Evolutionary conservation across 2,113 vertebrate genomes (phyloP), one percentile per base, ranked within the genome.

Genomic region (Etheostoma spectabile): DNA sequence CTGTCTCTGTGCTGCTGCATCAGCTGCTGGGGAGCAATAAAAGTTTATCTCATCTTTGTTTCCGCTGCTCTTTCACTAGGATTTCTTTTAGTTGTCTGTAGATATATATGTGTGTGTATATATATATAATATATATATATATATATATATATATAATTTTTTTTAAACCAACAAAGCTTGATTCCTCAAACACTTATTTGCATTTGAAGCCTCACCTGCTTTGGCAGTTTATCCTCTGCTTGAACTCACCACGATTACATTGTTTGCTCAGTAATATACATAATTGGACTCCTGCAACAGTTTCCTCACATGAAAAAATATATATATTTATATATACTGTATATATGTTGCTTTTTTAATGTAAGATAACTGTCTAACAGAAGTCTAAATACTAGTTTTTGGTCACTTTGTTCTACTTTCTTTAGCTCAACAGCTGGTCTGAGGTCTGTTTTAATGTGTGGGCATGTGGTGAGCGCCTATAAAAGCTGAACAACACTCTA

Each of bases 371-470:
- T 2, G 22, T 51, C n/a, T n/a, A n/a, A 6, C 35, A 59, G 14
- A 33, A 14, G 64, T 70, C 14, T 55, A 42, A 48, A 48, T 52
- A 15, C 27, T 51, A 68, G 46, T 13, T 75, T 46, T 64, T 78
- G 49, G 51, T 78, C 21, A 70, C 65, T 82, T 83, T 70, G 64
- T 63, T 82, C n/a, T 53, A 13, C 45, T 82, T 69, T 66, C 46
- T 66, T 74, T 35, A 53, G 49, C 63, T 59, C 38, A 74, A 48
- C 79, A 83, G 85, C 81, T 91, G 77, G 56, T 78, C 49, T 52
- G 61, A 74, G 24, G 52, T 60, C 48, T 67, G 67, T 59, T 69
- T 74, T 52, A 63, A 52, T 75, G 52, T 64, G 65, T 38, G 14
- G 53, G 53, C 63, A 33, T 75, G 84, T 71, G 74, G 67, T 49